These are phyloP conservation scores for Cyclina sinensis DNA, from an alignment of 1,140 invertebrate genomes.

Conservation along the genomic window DNA sequence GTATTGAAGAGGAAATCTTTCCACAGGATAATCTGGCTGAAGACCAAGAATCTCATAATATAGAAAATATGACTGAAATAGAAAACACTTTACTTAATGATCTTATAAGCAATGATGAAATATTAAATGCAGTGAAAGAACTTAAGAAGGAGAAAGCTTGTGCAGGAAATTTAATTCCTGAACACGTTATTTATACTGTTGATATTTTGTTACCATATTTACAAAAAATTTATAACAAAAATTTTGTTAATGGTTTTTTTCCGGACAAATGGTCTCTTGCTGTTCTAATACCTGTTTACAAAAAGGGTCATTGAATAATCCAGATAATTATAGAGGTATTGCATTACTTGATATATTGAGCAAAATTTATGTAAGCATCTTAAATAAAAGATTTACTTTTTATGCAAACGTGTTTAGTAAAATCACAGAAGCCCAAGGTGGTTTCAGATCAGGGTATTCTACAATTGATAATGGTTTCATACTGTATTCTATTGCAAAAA, in stretches of 20 bases:
- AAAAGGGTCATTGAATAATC: conserved; percentile 12
- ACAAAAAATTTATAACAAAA: not conserved
- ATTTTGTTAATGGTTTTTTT: not conserved
- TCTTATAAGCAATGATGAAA: not conserved
- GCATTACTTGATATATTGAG: not conserved
- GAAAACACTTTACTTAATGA: not conserved
- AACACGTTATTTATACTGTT: not conserved
- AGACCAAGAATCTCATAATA: not conserved
- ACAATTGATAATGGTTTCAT: too few relatives aligned
- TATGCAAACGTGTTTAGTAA: not conserved
- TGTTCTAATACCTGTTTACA: not conserved
- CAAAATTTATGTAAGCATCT: not conserved
- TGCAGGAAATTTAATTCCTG: not conserved
- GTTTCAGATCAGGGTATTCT: not conserved
- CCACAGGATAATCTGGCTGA: not conserved
- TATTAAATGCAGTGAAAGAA: not conserved
- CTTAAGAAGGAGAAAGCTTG: not conserved
- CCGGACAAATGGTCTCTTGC: not conserved
- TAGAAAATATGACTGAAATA: not conserved
- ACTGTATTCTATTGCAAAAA: not conserved
- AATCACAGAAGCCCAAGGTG: not conserved
- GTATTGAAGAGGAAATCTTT: too few relatives aligned
- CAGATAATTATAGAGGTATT: not conserved
- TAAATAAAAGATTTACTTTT: conserved; percentile 1
- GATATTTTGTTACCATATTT: conserved; percentile 17